Evolutionary conservation across 37 sponge, comb jelly and placozoan genomes (phyloP), one percentile per base, ranked within the genome.

Genomic region (Spongia lamella): DNA sequence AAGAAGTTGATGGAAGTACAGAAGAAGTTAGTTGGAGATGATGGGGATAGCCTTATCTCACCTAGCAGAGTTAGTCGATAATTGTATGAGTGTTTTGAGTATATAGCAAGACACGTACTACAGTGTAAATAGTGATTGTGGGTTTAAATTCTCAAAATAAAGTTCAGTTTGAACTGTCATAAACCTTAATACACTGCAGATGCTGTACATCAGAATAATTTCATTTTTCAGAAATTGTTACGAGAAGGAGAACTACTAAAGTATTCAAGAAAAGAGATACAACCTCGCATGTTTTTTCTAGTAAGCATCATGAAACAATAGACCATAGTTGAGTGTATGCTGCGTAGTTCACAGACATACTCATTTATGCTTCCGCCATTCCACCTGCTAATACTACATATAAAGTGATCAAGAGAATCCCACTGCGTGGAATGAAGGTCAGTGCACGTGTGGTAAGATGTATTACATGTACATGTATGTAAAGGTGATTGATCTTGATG

Each of bases 21-120:
- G 2, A 92, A 83, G 85, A 92, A 80, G 80, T 68, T 92, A 62
- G 64, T 80, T 62, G 92, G 92, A 27, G 84, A 92, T 56, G n/a
- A 61, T 5, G 85, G 82, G 3, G 92, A 78, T 35, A 73, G 76
- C n/a, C 82, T 92, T 39, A 79, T 92, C 40, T 83, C 87, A 11
- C 92, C 92, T 0, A 72, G 66, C 72, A 68, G 92, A 57, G 92
- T 92, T 63, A 63, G 88, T 40, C 2, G 0, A 20, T 3, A 4
- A n/a, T 6, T 40, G 24, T 13, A 13, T 13, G 47, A 43, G 9
- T n/a, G n/a, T n/a, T n/a, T n/a, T n/a, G n/a, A n/a, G n/a, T n/a
- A n/a, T n/a, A n/a, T n/a, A n/a, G n/a, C n/a, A n/a, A n/a, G n/a
- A n/a, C n/a, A n/a, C n/a, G n/a, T n/a, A n/a, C n/a, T n/a, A n/a